Evolutionary conservation across 2,113 vertebrate genomes (phyloP).

Genomic region (Piprites chloris): DNA sequence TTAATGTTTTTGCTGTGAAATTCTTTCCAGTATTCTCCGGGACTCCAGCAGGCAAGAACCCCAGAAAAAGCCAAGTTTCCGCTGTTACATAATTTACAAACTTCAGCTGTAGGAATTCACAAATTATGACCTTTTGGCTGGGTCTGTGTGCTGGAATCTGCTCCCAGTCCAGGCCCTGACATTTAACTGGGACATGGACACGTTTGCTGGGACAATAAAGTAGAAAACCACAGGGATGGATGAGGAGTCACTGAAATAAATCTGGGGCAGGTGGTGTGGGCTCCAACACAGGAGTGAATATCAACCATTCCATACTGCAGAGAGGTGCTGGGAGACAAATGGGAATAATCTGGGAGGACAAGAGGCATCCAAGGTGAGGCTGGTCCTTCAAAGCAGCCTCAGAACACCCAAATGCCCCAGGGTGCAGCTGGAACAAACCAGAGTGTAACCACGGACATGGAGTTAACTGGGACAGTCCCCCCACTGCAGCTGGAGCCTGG

Average conservation of each 20-base stretch:
- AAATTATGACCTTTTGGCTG: not conserved
- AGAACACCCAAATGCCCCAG: accelerated
- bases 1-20: not conserved
- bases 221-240: accelerated
- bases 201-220: not conserved
- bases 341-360: not conserved
- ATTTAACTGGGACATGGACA: not conserved
- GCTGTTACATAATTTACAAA: not conserved
- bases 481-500: accelerated
- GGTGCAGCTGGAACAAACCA: not conserved
- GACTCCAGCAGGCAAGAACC: not conserved
- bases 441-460: accelerated
- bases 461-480: not conserved
- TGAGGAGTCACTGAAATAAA: not conserved
- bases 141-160: not conserved
- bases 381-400: accelerated
- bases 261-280: not conserved
- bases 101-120: not conserved
- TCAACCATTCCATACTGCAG: accelerated
- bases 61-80: conserved; percentile 31
- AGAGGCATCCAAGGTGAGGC: accelerated
- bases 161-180: not conserved
- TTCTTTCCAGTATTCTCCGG: not conserved
- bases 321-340: not conserved
- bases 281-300: not conserved